Evolutionary conservation across 2,113 vertebrate species (phyloP).

Genomic region (Tragulus kanchil): DNA sequence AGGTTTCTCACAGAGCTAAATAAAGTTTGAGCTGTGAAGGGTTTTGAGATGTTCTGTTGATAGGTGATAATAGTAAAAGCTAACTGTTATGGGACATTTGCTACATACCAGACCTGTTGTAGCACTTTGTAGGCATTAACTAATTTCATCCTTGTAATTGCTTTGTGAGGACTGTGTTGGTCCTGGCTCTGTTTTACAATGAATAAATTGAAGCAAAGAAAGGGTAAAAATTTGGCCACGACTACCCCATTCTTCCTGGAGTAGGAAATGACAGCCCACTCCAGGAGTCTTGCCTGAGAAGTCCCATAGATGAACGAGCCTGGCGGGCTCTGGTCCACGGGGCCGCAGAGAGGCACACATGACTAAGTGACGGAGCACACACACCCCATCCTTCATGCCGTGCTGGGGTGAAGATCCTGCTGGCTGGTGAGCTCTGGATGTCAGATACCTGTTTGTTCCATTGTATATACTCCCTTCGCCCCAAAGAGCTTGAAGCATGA

Average conservation of each 20-base stretch:
- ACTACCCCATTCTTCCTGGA: background rate
- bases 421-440: background rate
- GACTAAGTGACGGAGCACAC: background rate
- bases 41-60: conserved; percentile 39
- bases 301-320: background rate
- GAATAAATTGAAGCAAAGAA: background rate
- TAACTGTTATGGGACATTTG: background rate
- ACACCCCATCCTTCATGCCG: background rate
- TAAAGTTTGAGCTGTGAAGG: background rate
- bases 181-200: background rate
- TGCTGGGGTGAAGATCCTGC: background rate
- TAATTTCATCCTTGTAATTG: background rate
- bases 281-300: background rate
- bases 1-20: conserved; percentile 21
- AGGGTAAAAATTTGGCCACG: background rate
- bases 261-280: background rate
- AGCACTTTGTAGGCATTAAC: background rate
- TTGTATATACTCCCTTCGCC: background rate
- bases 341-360: background rate
- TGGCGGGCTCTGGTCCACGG: background rate
- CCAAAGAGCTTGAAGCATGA: background rate
- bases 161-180: background rate
- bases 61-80: conserved; percentile 27
- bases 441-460: background rate
- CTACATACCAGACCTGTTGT: background rate